Evolutionary conservation across 53 echinoderm and acorn worm genomes (phyloP), one percentile per base, ranked within the genome.

Genomic region (Hippasteria phrygiana): DNA sequence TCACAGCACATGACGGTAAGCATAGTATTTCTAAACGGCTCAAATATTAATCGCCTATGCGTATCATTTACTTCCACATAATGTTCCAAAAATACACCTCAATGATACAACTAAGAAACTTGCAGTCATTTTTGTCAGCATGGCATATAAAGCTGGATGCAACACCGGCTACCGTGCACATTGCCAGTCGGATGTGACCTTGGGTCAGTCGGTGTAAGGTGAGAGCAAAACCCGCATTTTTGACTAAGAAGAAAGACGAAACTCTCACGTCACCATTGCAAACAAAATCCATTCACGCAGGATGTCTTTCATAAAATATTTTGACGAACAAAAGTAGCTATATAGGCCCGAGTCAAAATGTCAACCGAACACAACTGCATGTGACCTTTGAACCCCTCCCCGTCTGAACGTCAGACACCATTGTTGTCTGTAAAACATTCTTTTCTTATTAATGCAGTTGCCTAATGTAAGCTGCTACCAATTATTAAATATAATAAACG

Each of bases 1-100:
- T 91, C 36, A 84, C 85, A 28, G 87, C 91, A 24, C 75, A 91
- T 32, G 85, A 84, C 36, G 91, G 91, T 91, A 76, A 66, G 86
- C 35, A 6, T 16, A 8, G 35, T 8, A 33, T 66, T 66, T 66
- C 35, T 35, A n/a, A n/a, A n/a, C n/a, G n/a, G n/a, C n/a, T n/a
- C n/a, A n/a, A n/a, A n/a, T n/a, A n/a, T n/a, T n/a, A n/a, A n/a
- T n/a, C n/a, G n/a, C n/a, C n/a, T n/a, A n/a, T n/a, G n/a, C n/a
- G n/a, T n/a, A n/a, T n/a, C n/a, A n/a, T n/a, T n/a, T n/a, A n/a
- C n/a, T n/a, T n/a, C n/a, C n/a, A n/a, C n/a, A n/a, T n/a, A n/a
- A n/a, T n/a, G n/a, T n/a, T n/a, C n/a, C n/a, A n/a, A n/a, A n/a
- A n/a, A n/a, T n/a, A n/a, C n/a, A n/a, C n/a, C n/a, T n/a, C n/a